Evolutionary conservation across 1,140 invertebrate genomes (phyloP), one percentile per base, ranked within the genome.

Genomic region (Frieseomelitta varia): DNA sequence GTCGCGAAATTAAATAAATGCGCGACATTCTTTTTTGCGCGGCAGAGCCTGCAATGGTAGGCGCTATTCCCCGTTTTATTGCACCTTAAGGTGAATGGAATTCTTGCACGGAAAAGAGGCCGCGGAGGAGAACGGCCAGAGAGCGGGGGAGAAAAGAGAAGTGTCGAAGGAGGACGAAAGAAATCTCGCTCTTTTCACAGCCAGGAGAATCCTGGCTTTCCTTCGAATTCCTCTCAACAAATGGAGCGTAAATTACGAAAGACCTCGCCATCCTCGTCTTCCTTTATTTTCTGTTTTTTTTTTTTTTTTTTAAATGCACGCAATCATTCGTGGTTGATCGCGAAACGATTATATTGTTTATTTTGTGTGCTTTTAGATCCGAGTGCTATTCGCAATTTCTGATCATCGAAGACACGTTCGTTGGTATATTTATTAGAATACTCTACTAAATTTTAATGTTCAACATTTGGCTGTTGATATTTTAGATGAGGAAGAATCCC

Each of bases 241-340:
- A 85, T 85, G 80, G 81, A 86, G 81, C 85, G 84, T 81, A 83
- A 88, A 84, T 80, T 69, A 84, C 74, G 63, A 73, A 71, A 83
- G 58, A 86, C 56, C 74, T 74, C 56, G 58, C 15, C 63, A 63
- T 61, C n/a, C 72, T 39, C n/a, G n/a, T 17, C 19, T 51, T 71
- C 15, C 71, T 27, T 27, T 39, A 15, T 63, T 55, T 53, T 17
- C 12, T 27, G 19, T 27, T 65, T 10, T n/a, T 71, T 51, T 6
- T 4, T 0, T 51, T 24, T 39, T 39, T 69, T 11, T 15, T 14
- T 53, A 58, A n/a, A 61, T 1, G 1, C 24, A 61, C 4, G 12
- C 24, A n/a, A 61, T 14, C 24, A 14, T 12, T 1, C 12, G 51
- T 53, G 51, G 14, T 12, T 12, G 12, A 14, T 53, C 12, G 1